Percentiles rank a stretch among this genome's conserved stretches.
Evolutionary conservation across 2,113 vertebrate genomes (phyloP).

Genomic region (Phalacrocorax carbo): DNA sequence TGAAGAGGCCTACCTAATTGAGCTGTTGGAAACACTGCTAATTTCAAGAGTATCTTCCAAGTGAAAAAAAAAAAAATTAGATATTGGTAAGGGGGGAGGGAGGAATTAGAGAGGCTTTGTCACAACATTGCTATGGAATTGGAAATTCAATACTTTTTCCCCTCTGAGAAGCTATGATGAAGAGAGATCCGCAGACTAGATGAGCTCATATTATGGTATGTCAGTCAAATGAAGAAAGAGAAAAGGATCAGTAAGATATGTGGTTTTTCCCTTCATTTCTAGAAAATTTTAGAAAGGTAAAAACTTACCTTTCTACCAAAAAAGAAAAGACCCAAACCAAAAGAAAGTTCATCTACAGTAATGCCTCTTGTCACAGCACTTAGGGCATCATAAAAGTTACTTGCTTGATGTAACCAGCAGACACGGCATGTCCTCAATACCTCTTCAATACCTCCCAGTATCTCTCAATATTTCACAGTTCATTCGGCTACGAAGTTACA

Average conservation of each 20-base stretch:
- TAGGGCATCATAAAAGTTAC: not conserved
- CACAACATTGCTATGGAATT: not conserved
- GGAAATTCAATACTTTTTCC: not conserved
- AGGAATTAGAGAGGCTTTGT: not conserved
- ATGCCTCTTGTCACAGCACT: not conserved
- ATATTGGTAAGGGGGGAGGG: not conserved
- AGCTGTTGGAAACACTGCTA: not conserved
- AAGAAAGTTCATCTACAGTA: not conserved
- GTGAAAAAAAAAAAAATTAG: not conserved
- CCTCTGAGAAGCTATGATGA: not conserved
- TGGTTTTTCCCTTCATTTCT: not conserved
- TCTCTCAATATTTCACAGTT: not conserved
- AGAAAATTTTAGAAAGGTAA: not conserved
- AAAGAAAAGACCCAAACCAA: not conserved
- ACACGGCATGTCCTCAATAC: not conserved
- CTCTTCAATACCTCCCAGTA: not conserved
- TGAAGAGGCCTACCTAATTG: not conserved
- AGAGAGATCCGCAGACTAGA: not conserved
- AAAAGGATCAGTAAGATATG: not conserved
- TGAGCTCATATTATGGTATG: not conserved
- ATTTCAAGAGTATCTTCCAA: not conserved
- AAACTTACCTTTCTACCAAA: not conserved
- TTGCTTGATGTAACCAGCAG: not conserved
- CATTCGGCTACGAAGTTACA: not conserved
- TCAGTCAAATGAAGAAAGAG: not conserved